Evolutionary conservation across 2,888 invertebrate species (phyloP).

Genomic region (Spodoptera picta): DNA sequence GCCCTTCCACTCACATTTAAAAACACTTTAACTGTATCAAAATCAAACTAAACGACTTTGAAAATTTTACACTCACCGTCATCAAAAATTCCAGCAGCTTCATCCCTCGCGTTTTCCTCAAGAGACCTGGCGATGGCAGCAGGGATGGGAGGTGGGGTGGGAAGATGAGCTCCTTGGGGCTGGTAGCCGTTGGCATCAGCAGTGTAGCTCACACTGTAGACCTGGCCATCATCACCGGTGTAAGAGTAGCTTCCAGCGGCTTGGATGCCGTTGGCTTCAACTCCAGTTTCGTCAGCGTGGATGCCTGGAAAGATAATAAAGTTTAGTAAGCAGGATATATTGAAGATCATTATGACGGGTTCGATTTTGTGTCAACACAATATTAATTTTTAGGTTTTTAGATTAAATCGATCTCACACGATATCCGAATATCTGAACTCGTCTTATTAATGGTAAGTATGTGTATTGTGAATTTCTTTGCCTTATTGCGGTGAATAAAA

Average conservation of each 20-base stretch:
- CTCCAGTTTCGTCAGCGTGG: conserved; percentile 79
- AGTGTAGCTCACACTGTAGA: conserved; percentile 85
- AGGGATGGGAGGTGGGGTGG: conserved; percentile 89
- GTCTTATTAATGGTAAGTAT: no score
- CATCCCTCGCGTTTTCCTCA: conserved; percentile 85
- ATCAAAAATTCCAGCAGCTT: conserved; percentile 86
- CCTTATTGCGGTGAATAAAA: no score
- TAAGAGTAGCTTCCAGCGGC: conserved; percentile 89
- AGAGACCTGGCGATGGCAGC: conserved; percentile 87
- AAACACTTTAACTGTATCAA: no score
- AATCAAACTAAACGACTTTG: no score
- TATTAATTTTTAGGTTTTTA: no score
- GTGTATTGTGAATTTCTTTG: no score
- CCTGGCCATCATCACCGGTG: conserved; percentile 89
- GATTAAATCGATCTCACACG: no score
- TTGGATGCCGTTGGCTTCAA: conserved; percentile 81
- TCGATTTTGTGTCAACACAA: no score
- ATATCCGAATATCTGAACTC: no score
- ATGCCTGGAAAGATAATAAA: conserved; percentile 69
- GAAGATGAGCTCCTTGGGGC: conserved; percentile 87
- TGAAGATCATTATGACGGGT: not conserved
- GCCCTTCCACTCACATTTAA: no score
- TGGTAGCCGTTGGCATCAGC: conserved; percentile 85
- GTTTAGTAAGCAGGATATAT: not conserved
- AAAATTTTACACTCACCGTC: conserved; percentile 73